Evolutionary conservation across 2,888 invertebrate species (phyloP), one percentile per base, ranked within the genome.

Genomic region (Andrena marginata): DNA sequence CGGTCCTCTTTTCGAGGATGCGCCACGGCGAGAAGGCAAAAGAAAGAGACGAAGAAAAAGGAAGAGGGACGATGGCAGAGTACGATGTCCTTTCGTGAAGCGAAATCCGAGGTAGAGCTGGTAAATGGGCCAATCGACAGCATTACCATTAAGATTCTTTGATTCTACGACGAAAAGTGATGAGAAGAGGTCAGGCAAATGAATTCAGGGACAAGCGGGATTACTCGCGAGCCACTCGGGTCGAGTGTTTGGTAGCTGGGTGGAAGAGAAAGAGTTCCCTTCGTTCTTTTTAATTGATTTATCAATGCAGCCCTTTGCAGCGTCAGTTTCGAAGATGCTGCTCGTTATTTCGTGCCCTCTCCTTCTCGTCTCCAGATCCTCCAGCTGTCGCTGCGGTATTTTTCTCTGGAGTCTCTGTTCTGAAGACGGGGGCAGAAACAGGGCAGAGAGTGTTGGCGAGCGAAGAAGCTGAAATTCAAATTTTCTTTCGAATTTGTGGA

Each of bases 71-170:
- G 59, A 42, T 10, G 56, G 56, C 2, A 42, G 51, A 54, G 54
- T 42, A 59, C 62, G 69, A 35, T 63, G 77, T 76, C 76, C 71
- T 76, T 68, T 65, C 56, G 60, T 13, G 48, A 62, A 54, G 23
- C 16, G 76, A 67, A 77, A 74, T 74, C 64, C 33, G 73, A 78
- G 69, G 23, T 20, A 42, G 29, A 70, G 56, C 71, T 70, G 73
- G 76, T 74, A 80, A 85, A 85, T 82, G 76, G 85, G 51, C 74
- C 80, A 75, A 82, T 85, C 77, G 82, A 54, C 64, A 54, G 62
- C 65, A 78, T 77, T 78, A 77, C 73, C 78, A 77, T 85, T 84
- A 85, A 82, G 72, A 85, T 82, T 85, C 85, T 82, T 85, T 74
- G 85, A 85, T 79, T 84, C 78, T 42, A 23, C 54, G 63, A 42